These are phyloP conservation scores for Coregonus clupeaformis DNA, from an alignment of 2,113 vertebrate genomes.

Conservation along the genomic window DNA sequence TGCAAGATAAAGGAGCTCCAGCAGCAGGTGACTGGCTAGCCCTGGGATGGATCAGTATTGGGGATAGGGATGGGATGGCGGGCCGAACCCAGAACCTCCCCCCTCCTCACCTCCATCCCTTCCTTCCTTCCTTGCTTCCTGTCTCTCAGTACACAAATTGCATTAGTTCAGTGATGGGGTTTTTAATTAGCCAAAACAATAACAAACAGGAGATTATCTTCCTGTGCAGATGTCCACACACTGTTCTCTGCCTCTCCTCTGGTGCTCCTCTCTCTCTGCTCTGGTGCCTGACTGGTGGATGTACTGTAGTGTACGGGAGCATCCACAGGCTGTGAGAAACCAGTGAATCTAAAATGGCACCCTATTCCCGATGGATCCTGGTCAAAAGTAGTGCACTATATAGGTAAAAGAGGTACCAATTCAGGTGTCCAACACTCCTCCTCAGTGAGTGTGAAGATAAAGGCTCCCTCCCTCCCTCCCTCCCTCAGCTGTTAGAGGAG, in stretches of 20 bases:
- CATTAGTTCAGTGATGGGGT: slow-evolving; percentile 24
- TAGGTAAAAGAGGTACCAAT: background rate
- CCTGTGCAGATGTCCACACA: slow-evolving; percentile 20
- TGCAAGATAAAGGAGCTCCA: background rate
- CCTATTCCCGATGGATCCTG: too few species aligned
- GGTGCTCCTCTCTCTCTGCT: too few species aligned
- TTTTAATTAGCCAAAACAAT: slow-evolving; percentile 51
- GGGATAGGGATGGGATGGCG: too few species aligned
- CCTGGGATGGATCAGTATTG: slow-evolving; percentile 3
- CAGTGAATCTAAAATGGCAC: background rate
- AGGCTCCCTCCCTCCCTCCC: background rate
- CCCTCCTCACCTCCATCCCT: background rate
- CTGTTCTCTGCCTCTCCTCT: too few species aligned
- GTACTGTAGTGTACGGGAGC: background rate
- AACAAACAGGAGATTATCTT: slow-evolving; percentile 37
- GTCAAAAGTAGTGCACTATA: too few species aligned
- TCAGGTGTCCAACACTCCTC: background rate
- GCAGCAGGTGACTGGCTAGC: slow-evolving; percentile 28
- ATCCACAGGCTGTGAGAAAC: background rate
- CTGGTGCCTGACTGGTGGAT: background rate
- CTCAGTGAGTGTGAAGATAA: background rate
- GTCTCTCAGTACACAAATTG: slow-evolving; percentile 37
- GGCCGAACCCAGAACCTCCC: slow-evolving; percentile 1
- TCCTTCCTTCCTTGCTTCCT: background rate
- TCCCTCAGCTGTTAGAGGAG: background rate